Conservation (phyloP, 2,113 vertebrate genomes). For the Scytalopus superciliaris region DNA sequence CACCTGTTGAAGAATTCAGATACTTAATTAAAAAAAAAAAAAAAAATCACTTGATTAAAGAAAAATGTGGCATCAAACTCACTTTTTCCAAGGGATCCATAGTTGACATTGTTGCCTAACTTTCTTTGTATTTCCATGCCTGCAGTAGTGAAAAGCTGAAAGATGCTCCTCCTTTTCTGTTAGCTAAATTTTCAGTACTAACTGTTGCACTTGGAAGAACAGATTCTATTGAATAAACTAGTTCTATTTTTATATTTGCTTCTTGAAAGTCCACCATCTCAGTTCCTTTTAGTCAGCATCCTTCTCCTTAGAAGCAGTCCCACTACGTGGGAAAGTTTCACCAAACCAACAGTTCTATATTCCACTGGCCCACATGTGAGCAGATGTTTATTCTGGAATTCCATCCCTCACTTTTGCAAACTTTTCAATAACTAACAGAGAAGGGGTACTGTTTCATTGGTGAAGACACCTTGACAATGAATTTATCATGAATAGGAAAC, state of each 20-base stretch:
- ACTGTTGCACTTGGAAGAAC: not conserved
- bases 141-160: slow-evolving; percentile 72
- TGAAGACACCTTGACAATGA: too few species aligned
- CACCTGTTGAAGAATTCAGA: not conserved
- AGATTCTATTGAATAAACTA: slow-evolving; percentile 43
- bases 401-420: slow-evolving; percentile 40
- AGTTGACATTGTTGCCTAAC: slow-evolving; percentile 72
- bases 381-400: slow-evolving; percentile 7
- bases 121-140: slow-evolving; percentile 75
- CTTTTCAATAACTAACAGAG: too few species aligned
- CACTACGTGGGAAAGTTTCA: slow-evolving; percentile 19
- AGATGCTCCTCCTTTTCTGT: slow-evolving; percentile 42
- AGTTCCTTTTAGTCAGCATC: not conserved
- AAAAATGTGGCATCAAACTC: slow-evolving; percentile 33
- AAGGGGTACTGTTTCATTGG: too few species aligned
- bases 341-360: slow-evolving; percentile 62
- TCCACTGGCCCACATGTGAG: slow-evolving; percentile 44
- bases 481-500: too few species aligned
- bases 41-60: not conserved
- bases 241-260: not conserved
- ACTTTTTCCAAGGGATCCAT: slow-evolving; percentile 74
- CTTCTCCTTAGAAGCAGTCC: not conserved
- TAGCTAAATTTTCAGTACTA: slow-evolving; percentile 32
- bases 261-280: not conserved
- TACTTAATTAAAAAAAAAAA: not conserved